Evolutionary conservation across 1,140 invertebrate species (phyloP), one percentile per base, ranked within the genome.

Genomic region (Drosophila obscura): DNA sequence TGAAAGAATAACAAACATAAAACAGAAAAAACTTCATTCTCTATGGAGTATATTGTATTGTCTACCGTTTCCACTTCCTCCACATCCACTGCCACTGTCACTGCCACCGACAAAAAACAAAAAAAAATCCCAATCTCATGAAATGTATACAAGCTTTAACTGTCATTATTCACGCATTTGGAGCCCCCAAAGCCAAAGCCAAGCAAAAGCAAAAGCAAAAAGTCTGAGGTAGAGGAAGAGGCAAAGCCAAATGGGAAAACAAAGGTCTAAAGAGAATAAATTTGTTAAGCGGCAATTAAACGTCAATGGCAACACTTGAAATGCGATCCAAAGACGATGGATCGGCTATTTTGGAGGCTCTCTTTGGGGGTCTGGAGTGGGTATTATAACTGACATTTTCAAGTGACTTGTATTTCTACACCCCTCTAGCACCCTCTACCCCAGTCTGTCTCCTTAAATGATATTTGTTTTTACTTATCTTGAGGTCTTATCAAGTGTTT

Each of bases 351-450:
- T 66, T 11, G 19, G 16, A 2, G 41, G 50, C 28, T 72, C 31
- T 28, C 44, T 72, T 16, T 15, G 22, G 19, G 57, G 22, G 55
- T 46, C 43, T 45, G 26, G 48, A 16, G 43, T 55, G 50, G 46
- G 68, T 73, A 59, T 73, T 56, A 63, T 74, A 75, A 53, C 72
- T 75, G 72, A 65, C 72, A 75, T 75, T 75, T 58, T 75, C 71
- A 75, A 75, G 72, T 75, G 72, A 75, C 35, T 75, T 75, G 48
- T 74, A 66, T 50, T 69, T 39, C 59, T n/a, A 39, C 35, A 22
- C 9, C n/a, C 58, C 22, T 67, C 26, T 22, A 43, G 24, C 44
- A 48, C 41, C 9, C 35, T 35, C 31, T 35, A 7, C 4, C 31
- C 1, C 11, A 39, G 4, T 39, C 11, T 39, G 35, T 13, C 35